Evolutionary conservation across 2,888 invertebrate species (phyloP), one percentile per base, ranked within the genome.

Genomic region (Hermaeophaga mercurialis): DNA sequence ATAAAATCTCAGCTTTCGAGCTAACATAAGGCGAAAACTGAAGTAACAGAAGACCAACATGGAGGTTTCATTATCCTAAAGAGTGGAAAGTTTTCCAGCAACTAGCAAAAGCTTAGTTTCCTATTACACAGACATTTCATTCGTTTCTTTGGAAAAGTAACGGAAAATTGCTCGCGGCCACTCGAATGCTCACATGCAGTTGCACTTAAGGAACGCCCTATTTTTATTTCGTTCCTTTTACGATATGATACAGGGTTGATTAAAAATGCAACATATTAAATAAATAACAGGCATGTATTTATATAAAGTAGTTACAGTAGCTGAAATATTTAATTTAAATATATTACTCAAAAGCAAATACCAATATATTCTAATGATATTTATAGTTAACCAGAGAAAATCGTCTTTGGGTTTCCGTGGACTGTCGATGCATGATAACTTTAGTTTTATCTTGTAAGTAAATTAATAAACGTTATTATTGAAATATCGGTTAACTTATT

Each of bases 121-220:
- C 54, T 46, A 43, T 57, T 54, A 54, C 53, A 53, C 53, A 53
- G 56, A 53, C 44, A 17, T 36, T 55, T 54, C 49, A 41, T 53
- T 55, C 47, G 45, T 33, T 55, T 49, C 47, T 48, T 50, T 41
- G 38, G 38, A 48, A 47, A 59, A 50, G 56, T 17, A 45, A 33
- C 47, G 18, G 33, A 54, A 48, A 55, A 55, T 38, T 45, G 44
- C 56, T 48, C 31, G 22, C 17, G 52, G 57, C 43, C 46, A 33
- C 34, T 57, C 52, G 19, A 49, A 52, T 43, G 45, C 57, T 55
- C 60, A 56, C 55, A 54, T 56, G 59, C 59, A 59, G 56, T 50
- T 59, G 56, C 59, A 59, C 59, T 59, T 56, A 54, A 54, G 38
- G 44, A 54, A 34, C 34, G 33, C 14, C 45, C 22, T 45, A 45